Evolutionary conservation across 2,797 vertebrate species (phyloP).

Genomic region (Peromyscus nudipes): DNA sequence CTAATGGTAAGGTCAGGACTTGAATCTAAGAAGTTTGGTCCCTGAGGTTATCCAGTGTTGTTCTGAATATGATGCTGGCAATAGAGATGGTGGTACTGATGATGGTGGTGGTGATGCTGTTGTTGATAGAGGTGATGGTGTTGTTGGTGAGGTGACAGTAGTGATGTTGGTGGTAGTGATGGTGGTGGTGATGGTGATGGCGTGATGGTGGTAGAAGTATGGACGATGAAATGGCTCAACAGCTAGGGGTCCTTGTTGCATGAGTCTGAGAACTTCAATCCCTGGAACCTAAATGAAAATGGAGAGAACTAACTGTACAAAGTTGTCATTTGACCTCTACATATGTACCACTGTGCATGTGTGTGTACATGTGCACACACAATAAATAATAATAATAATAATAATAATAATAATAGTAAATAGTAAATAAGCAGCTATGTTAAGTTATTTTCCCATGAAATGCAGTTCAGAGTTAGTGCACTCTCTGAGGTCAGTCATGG

Average conservation of each 20-base stretch:
- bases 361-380: too few species aligned
- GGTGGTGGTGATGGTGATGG: background rate
- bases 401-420: background rate
- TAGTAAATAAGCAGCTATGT: background rate
- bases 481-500: background rate
- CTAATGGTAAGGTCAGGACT: background rate
- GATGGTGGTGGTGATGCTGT: background rate
- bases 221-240: background rate
- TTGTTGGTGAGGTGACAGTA: background rate
- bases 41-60: background rate
- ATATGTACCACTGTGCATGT: too few species aligned
- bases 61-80: background rate
- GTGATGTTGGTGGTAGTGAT: background rate
- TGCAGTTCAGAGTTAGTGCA: background rate
- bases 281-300: background rate
- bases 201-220: too few species aligned
- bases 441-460: background rate
- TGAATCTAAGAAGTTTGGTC: background rate
- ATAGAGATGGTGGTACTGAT: background rate
- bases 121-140: background rate
- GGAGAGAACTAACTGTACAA: background rate
- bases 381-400: too few species aligned
- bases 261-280: background rate
- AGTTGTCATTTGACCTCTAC: background rate
- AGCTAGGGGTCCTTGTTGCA: background rate